Evolutionary conservation across 2,797 vertebrate genomes (phyloP).

Genomic region (Pseudochirops corinnae): DNA sequence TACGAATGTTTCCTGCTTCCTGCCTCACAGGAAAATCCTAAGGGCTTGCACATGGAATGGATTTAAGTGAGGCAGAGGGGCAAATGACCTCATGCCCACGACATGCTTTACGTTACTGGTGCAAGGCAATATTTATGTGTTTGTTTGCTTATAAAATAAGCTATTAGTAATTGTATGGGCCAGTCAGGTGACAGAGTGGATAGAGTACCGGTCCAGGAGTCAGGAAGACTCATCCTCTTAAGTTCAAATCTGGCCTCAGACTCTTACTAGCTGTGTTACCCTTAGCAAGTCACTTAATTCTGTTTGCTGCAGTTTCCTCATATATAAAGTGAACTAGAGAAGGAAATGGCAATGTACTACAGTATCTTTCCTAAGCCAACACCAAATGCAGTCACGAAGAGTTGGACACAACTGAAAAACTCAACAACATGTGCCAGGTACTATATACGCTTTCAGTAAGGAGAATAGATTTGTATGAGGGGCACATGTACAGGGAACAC

Average conservation of each 20-base stretch:
- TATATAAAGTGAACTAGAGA: too few species aligned
- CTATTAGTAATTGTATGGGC: background rate
- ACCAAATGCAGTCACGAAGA: background rate
- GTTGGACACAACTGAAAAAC: background rate
- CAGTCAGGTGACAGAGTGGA: too few species aligned
- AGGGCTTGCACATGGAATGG: background rate
- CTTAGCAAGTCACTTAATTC: too few species aligned
- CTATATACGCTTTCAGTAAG: background rate
- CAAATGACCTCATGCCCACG: constrained; percentile 37
- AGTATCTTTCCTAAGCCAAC: too few species aligned
- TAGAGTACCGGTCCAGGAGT: too few species aligned
- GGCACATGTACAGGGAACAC: background rate
- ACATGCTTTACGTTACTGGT: constrained; percentile 30
- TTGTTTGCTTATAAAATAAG: background rate
- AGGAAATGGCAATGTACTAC: too few species aligned
- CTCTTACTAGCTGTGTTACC: too few species aligned
- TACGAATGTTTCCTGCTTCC: constrained; percentile 53
- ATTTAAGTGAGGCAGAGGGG: too few species aligned
- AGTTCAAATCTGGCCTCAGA: too few species aligned
- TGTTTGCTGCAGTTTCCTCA: too few species aligned
- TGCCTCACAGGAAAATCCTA: constrained; percentile 54
- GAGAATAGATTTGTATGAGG: background rate
- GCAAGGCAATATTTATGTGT: background rate
- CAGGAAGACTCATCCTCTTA: too few species aligned
- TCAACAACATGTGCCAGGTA: background rate